Base-by-base conservation (phyloP, 2,113 vertebrate species). In the Phylloscopus trochilus region DNA sequence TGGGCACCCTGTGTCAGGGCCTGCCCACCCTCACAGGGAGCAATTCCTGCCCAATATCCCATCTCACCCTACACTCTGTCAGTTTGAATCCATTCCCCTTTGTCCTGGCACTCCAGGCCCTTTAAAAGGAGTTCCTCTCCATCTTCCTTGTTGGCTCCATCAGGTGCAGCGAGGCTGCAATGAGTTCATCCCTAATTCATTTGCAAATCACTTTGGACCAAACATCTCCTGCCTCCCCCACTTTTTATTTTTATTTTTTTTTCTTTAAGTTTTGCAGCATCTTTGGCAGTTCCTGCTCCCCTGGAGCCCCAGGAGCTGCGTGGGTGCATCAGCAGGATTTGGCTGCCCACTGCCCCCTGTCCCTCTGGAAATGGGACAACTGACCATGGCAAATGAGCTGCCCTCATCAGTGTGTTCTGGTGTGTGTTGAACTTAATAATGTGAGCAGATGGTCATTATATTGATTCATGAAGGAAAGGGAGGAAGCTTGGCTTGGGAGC, bases 381-480 rank as follows among this genome's bases (percentile, higher is more conserved):
- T 85, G 92, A 67, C 83, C 84, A 23, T 43, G 62, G 94, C 85
- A 64, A 39, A 83, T 22, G 64, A 90, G 92, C 93, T 88, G 93
- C 94, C 77, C 92, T 92, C 60, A 24, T 88, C 85, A 55, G 35
- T 28, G 60, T 83, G 90, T 82, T 67, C 86, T 93, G 91, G 53
- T 90, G 56, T 77, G 59, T 90, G 88, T 97, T 96, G 95, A 91
- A 93, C 66, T 93, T 80, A 60, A 83, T 90, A 87, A 94, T n/a
- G 64, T 23, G 64, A 96, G 86, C 95, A 95, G 95, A 97, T 96
- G 95, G 92, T 86, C 90, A n/a, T 86, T 88, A 21, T 10, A 73
- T 86, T 92, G 86, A 87, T 85, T 95, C 81, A 79, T 64, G 77
- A 86, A 73, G 78, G 72, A 83, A 81, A 82, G 51, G 60, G 78